A percentile compares a stretch with the other conserved stretches of the same genome.
These are phyloP conservation scores for Branchellion lobata DNA, from an alignment of 2,888 invertebrate species.

Conservation along the genomic window DNA sequence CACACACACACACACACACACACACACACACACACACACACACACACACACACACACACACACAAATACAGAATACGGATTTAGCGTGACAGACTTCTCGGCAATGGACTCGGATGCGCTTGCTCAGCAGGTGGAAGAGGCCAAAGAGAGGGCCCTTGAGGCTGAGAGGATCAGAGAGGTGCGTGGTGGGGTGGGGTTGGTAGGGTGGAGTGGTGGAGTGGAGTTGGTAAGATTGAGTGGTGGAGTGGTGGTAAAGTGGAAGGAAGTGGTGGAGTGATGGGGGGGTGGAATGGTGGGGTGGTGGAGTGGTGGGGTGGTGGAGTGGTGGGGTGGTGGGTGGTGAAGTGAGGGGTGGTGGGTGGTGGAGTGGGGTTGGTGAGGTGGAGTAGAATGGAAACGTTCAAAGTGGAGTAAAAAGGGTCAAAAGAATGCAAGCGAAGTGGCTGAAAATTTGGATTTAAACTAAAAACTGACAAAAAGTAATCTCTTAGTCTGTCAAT, in stretches of 20 bases:
- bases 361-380: not conserved
- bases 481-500: too few species aligned
- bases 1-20: too few species aligned
- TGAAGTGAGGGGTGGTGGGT: not conserved
- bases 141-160: slow-evolving; percentile 43
- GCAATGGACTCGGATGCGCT: slow-evolving; percentile 49
- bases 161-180: slow-evolving; percentile 35
- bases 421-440: not conserved
- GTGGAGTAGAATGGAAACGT: not conserved
- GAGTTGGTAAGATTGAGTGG: too few species aligned
- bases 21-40: too few species aligned
- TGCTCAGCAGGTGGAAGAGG: slow-evolving; percentile 45
- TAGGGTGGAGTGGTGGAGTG: not conserved
- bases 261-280: not conserved
- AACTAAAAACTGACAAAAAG: not conserved
- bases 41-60: too few species aligned
- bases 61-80: slow-evolving; percentile 37
- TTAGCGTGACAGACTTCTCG: slow-evolving; percentile 48
- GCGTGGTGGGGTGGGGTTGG: not conserved
- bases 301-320: not conserved
- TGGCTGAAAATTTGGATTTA: not conserved
- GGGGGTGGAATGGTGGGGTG: not conserved
- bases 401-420: too few species aligned
- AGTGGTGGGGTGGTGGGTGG: too few species aligned
- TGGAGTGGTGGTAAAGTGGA: too few species aligned